Conservation (phyloP, 2,888 invertebrate genomes). For the Drosophila prostipennis region DNA sequence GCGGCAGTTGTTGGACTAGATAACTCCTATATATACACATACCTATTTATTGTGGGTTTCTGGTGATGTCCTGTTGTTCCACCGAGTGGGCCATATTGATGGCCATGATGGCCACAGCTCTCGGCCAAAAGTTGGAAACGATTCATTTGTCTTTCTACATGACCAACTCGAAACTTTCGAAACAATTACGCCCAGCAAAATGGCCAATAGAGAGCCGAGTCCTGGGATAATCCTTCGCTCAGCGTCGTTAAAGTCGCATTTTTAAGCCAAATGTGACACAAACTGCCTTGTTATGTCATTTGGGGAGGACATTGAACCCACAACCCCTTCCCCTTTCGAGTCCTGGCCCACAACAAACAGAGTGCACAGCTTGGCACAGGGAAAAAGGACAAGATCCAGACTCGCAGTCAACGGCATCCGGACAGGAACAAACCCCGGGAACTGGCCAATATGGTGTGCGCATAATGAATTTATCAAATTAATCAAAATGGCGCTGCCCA, state of each 20-base stretch:
- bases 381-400: conserved; percentile 33
- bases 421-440: conserved; percentile 12
- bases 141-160: conserved; percentile 69
- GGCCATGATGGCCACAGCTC: conserved; percentile 14
- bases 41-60: background rate
- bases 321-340: conserved; percentile 10
- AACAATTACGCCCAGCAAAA: conserved; percentile 63
- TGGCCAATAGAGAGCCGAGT: conserved; percentile 42
- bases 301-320: conserved; percentile 65
- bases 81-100: conserved; percentile 7
- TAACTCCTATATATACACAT: background rate
- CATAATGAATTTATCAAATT: conserved; percentile 82
- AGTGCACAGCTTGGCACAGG: conserved; percentile 52
- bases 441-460: conserved; percentile 75
- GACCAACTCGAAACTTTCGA: conserved; percentile 54
- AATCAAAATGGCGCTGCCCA: conserved; percentile 70
- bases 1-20: conserved; percentile 48
- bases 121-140: conserved; percentile 38
- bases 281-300: conserved; percentile 75
- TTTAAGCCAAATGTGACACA: conserved; percentile 74
- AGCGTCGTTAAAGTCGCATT: conserved; percentile 73
- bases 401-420: conserved; percentile 6
- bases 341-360: conserved; percentile 23
- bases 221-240: conserved; percentile 17
- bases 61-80: conserved; percentile 20